Conservation (phyloP, 2,113 vertebrate genomes). For the Nanorana parkeri region DNA sequence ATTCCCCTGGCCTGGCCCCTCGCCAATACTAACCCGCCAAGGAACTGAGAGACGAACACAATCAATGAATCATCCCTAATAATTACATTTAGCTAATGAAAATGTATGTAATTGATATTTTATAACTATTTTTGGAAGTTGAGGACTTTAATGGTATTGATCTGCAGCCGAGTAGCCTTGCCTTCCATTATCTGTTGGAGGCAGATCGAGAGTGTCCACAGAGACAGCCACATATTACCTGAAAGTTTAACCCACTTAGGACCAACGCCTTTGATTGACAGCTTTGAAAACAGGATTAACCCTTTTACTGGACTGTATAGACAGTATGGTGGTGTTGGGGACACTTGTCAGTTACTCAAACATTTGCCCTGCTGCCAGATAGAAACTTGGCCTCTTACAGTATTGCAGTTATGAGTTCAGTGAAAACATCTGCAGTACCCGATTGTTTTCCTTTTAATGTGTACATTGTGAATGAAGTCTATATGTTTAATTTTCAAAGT, state of each 20-base stretch:
- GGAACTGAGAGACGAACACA: constrained; percentile 71
- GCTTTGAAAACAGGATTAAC: not conserved
- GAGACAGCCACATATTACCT: constrained; percentile 30
- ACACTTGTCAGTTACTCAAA: no score
- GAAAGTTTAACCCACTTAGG: constrained; percentile 19
- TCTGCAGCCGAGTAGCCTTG: constrained; percentile 57
- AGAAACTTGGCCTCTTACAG: no score
- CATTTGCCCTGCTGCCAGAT: no score
- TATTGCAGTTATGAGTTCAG: no score
- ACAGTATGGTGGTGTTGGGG: no score
- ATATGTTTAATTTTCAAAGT: no score
- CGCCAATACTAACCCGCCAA: constrained; percentile 62
- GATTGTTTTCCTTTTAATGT: no score
- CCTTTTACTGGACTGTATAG: no score
- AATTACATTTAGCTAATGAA: constrained; percentile 74
- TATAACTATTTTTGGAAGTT: constrained; percentile 73
- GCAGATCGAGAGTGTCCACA: constrained; percentile 25
- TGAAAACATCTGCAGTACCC: no score
- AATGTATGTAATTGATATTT: constrained; percentile 79
- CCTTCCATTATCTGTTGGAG: constrained; percentile 52
- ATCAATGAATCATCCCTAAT: constrained; percentile 65
- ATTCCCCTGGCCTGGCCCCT: constrained; percentile 58
- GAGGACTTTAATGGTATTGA: constrained; percentile 73
- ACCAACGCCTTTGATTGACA: not conserved
- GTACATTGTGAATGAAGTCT: no score